Percentiles rank a stretch among this genome's conserved stretches.
These are phyloP conservation scores for Nomada ferruginata DNA, from an alignment of 2,888 invertebrate species.

Conservation along the genomic window DNA sequence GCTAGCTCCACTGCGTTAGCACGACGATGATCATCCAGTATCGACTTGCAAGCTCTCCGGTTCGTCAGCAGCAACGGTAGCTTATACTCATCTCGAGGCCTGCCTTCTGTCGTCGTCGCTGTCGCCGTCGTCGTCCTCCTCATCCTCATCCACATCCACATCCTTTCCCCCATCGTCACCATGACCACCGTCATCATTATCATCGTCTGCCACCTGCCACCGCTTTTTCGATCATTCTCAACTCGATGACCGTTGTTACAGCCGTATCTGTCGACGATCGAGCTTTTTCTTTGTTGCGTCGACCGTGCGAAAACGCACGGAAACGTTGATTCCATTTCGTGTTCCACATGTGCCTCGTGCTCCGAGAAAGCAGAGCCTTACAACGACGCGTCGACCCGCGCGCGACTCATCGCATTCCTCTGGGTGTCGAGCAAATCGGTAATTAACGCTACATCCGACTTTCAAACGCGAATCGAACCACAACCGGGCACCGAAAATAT, in stretches of 20 bases:
- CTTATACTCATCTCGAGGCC: not conserved
- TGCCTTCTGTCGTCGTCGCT: not conserved
- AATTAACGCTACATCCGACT: not conserved
- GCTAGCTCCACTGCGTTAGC: slow-evolving; percentile 37
- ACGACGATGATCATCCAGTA: not conserved
- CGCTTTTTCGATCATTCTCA: too few species aligned
- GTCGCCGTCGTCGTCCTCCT: not conserved
- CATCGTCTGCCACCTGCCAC: too few species aligned
- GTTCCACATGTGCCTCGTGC: not conserved
- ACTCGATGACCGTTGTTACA: too few species aligned
- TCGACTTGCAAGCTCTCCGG: not conserved
- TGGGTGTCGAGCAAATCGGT: not conserved
- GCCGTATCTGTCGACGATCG: not conserved
- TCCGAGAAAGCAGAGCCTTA: slow-evolving; percentile 1
- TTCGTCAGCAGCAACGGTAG: not conserved
- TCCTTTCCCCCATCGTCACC: too few species aligned
- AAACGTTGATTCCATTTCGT: not conserved
- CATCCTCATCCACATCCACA: not conserved
- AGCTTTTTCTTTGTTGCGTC: not conserved
- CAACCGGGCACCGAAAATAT: not conserved
- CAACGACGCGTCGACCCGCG: not conserved
- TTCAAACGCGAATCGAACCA: not conserved
- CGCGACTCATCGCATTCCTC: not conserved
- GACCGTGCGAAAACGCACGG: slow-evolving; percentile 1
- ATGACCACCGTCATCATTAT: too few species aligned